Percentiles rank a stretch among this genome's conserved stretches.
Conservation (phyloP, 2,888 invertebrate species). For the Orchestes rusci region DNA sequence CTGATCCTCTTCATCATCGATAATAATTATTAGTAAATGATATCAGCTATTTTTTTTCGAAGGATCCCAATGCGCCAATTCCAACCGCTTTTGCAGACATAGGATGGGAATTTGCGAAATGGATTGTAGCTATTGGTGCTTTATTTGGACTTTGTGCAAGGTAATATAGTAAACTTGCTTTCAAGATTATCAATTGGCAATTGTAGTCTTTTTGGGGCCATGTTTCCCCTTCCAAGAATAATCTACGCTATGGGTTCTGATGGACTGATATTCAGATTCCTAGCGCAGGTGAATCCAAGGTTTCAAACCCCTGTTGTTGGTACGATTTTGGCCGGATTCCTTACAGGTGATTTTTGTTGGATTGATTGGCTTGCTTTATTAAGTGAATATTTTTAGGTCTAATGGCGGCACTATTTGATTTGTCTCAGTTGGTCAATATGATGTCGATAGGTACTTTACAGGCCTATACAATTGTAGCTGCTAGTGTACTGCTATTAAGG, state of each 20-base stretch:
- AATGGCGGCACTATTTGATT: constrained; percentile 62
- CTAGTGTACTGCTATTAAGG: constrained; percentile 64
- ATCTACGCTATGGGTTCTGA: constrained; percentile 87
- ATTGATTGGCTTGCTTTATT: neutral
- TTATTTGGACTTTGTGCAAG: constrained; percentile 79
- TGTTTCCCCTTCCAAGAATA: constrained; percentile 79
- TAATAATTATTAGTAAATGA: no score
- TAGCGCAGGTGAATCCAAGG: constrained; percentile 63
- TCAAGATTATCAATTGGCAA: neutral
- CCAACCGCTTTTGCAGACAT: constrained; percentile 68
- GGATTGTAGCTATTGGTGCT: constrained; percentile 78
- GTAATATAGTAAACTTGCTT: constrained; percentile 41
- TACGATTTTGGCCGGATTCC: constrained; percentile 64
- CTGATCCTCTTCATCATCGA: no score
- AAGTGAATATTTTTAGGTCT: constrained; percentile 42
- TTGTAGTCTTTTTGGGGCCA: constrained; percentile 70
- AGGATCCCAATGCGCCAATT: constrained; percentile 72
- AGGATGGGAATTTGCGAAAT: constrained; percentile 72
- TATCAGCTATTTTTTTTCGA: constrained; percentile 29
- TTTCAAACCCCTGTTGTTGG: constrained; percentile 76
- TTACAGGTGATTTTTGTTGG: constrained; percentile 52
- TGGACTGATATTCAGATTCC: constrained; percentile 70
- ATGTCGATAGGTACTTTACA: constrained; percentile 72
- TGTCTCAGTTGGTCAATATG: constrained; percentile 65
- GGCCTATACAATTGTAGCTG: constrained; percentile 70